Evolutionary conservation across 2,797 vertebrate species (phyloP), one percentile per base, ranked within the genome.

Genomic region (Rallus crepitans): DNA sequence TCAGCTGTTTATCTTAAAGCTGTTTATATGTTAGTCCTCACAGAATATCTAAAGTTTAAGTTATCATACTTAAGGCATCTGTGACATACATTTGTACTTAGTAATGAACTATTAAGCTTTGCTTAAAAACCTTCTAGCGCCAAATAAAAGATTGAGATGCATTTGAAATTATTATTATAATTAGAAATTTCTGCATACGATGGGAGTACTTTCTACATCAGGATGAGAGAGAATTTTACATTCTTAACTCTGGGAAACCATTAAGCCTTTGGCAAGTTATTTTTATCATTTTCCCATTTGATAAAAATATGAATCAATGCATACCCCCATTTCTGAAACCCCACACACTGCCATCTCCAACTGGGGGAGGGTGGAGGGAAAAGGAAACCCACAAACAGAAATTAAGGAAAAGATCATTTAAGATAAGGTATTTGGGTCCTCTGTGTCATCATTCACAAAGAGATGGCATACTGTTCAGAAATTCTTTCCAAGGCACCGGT

Each of bases 321-420:
- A 84, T 9, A 83, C 0, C 2, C 6, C 12, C 24, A 55, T 37
- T 72, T 78, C 77, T 87, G 40, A 83, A 73, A 17, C 12, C 2
- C 12, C 13, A 75, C 30, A 16, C 7, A 30, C 33, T 18, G 57
- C 19, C 30, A 50, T 15, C n/a, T 61, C 37, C 45, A 42, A 33
- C 42, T 37, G 14, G 5, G 4, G 0, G 15, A 68, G 1, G 0
- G 12, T 33, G 20, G 18, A 80, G 5, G 7, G 19, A 68, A 80
- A 63, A 57, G 9, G 3, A 69, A 83, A 86, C 9, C 4, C 7
- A 77, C 11, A 0, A 83, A 63, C 4, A 56, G 28, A 81, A 65
- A 45, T 28, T 12, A 90, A 61, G 45, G 10, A 39, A 69, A 71
- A 65, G 2, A 12, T 66, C 4, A 31, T 64, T 69, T 5, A 1